phyloP scores from a whole-genome alignment of 2,797 vertebrate genomes.

The Gymnothorax reevesii region DNA sequence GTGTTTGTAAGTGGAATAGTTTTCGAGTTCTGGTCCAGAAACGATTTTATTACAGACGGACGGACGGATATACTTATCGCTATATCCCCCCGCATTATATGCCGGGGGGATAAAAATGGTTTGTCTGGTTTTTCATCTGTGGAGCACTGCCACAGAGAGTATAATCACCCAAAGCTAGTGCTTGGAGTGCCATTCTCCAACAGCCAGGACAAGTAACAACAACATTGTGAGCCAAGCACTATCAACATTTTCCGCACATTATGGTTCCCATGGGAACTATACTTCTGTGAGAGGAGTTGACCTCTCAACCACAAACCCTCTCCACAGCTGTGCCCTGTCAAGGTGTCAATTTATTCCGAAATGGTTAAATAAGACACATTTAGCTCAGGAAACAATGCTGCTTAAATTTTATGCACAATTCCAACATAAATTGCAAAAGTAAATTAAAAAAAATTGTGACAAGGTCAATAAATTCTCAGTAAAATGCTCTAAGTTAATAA shows the following conservation, averaged over 20 bases:
- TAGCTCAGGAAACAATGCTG: neutral
- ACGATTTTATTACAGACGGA: too few relatives aligned
- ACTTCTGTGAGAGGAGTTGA: neutral
- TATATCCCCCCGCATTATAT: too few relatives aligned
- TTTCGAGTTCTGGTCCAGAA: too few relatives aligned
- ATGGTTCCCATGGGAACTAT: slow-evolving; percentile 19
- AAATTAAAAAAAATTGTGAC: too few relatives aligned
- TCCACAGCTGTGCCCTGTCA: neutral
- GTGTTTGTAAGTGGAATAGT: too few relatives aligned
- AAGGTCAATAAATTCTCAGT: too few relatives aligned
- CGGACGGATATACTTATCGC: too few relatives aligned
- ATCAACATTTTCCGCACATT: slow-evolving; percentile 12
- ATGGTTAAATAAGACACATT: neutral
- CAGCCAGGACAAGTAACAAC: neutral
- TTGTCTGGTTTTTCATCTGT: neutral
- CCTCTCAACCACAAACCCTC: neutral
- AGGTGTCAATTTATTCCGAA: neutral
- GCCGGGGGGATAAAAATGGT: too few relatives aligned
- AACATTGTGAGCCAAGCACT: slow-evolving; percentile 9
- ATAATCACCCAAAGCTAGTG: neutral
- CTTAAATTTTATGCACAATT: neutral
- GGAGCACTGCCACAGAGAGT: neutral
- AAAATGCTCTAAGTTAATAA: neutral
- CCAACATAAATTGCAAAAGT: too few relatives aligned
- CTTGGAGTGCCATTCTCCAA: neutral